Percentiles rank a stretch among this genome's conserved stretches.
These are phyloP conservation scores for Timema cristinae DNA, from an alignment of 2,888 invertebrate species.

Conservation along the genomic window DNA sequence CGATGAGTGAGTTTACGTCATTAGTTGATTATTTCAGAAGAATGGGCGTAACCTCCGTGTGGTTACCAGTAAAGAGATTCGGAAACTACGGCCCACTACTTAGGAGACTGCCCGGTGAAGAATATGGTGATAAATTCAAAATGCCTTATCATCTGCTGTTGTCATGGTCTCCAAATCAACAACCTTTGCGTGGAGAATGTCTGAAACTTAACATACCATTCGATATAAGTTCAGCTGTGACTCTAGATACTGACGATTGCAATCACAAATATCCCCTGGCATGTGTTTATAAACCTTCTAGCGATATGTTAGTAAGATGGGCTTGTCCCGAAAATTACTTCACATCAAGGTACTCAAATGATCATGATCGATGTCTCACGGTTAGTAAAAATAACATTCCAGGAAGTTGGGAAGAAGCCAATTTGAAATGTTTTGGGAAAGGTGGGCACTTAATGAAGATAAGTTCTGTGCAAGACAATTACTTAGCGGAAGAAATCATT, in stretches of 20 bases:
- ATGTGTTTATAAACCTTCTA: neutral
- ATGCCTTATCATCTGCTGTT: neutral
- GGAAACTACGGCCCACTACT: constrained; percentile 47
- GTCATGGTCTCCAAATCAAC: neutral
- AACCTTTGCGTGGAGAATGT: constrained; percentile 1
- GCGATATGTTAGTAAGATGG: neutral
- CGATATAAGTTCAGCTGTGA: neutral
- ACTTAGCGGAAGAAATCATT: neutral
- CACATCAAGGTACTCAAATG: neutral
- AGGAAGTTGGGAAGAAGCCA: neutral
- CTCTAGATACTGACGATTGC: neutral
- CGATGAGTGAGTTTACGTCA: neutral
- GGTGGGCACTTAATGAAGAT: constrained; percentile 2
- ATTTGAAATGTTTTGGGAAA: neutral
- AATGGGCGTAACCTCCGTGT: constrained; percentile 39
- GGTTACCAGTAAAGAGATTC: constrained; percentile 51
- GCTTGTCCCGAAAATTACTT: constrained; percentile 8
- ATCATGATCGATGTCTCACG: neutral
- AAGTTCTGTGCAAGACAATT: neutral
- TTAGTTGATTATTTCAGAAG: neutral
- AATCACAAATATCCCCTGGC: neutral
- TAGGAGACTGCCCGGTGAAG: constrained; percentile 50
- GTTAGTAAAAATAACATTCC: neutral
- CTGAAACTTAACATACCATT: neutral
- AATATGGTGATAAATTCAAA: constrained; percentile 36